Percentiles rank a stretch among this genome's conserved stretches.
These are phyloP conservation scores for Drosophila nr. fundita DNA, from an alignment of 2,888 invertebrate species.

Conservation along the genomic window DNA sequence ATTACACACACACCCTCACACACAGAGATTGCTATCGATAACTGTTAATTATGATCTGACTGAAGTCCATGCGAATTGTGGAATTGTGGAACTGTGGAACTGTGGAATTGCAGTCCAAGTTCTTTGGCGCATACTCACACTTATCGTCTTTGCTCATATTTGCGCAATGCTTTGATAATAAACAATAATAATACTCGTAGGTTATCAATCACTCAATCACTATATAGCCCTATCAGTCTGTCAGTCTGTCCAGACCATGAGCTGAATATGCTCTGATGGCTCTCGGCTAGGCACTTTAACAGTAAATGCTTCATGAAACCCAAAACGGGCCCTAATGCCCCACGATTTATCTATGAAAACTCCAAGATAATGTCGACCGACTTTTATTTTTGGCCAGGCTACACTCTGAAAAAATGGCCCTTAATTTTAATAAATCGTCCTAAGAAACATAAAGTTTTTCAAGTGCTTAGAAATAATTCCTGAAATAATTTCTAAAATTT, in stretches of 20 bases:
- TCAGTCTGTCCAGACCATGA: constrained; percentile 38
- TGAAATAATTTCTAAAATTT: neutral
- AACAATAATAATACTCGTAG: constrained; percentile 6
- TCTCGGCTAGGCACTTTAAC: constrained; percentile 41
- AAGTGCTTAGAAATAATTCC: neutral
- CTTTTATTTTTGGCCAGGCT: constrained; percentile 48
- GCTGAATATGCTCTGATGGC: constrained; percentile 42
- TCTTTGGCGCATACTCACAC: constrained; percentile 73
- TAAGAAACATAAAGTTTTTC: neutral
- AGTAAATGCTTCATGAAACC: constrained; percentile 48
- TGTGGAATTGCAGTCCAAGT: constrained; percentile 6
- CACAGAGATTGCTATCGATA: neutral
- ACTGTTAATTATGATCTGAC: constrained; percentile 1
- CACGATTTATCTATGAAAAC: constrained; percentile 77
- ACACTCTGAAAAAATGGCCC: neutral
- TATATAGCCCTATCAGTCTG: constrained; percentile 25
- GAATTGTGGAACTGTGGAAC: constrained; percentile 15
- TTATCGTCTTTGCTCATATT: constrained; percentile 83
- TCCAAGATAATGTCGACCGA: constrained; percentile 77
- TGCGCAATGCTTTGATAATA: constrained; percentile 33
- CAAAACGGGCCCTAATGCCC: constrained; percentile 28
- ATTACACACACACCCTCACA: neutral
- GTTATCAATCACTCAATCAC: constrained; percentile 27
- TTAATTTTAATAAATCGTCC: neutral
- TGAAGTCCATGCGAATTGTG: constrained; percentile 43